Evolutionary conservation across 2,888 invertebrate genomes (phyloP), one percentile per base, ranked within the genome.

Genomic region (Onchidella celtica): DNA sequence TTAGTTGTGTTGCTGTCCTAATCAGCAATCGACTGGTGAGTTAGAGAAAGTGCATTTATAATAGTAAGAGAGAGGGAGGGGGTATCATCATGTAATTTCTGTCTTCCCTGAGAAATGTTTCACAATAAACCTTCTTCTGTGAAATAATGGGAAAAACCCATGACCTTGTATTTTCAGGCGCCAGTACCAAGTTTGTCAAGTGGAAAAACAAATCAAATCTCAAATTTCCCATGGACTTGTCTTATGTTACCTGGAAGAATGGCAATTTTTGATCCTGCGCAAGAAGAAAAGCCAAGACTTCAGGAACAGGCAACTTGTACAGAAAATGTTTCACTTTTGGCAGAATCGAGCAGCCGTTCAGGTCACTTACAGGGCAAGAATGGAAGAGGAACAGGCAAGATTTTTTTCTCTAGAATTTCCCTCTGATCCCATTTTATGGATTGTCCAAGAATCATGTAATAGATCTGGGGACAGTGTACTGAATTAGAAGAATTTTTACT

Each of bases 231-330:
- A 82, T 34, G 83, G 86, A n/a, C 85, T 86, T 32, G 79, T 85
- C 9, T 61, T 82, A 6, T 81, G 83, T 24, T 87, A 85, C 81
- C 75, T 89, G 17, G 82, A 82, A 0, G 88, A 87, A 3, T 90
- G 90, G 90, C 84, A 82, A 1, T 78, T 76, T 36, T 85, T 90
- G 34, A 87, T 89, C 40, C 82, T 85, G 55, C 86, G 89, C n/a
- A 90, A 90, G 83, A 87, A 88, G 55, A 29, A 73, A 29, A 88
- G 88, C 0, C 57, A 79, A 4, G n/a, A 84, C 29, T 89, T 89
- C 83, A 86, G 86, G 40, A 72, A 86, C 21, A 59, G 57, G 24
- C 85, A 86, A 69, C 84, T 90, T 1, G 73, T 87, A 14, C 81
- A 84, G 24, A 70, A 78, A 32, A 83, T 81, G n/a, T 90, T 90